Conservation (phyloP, 2,113 vertebrate species). For the Campylorhamphus procurvoides region DNA sequence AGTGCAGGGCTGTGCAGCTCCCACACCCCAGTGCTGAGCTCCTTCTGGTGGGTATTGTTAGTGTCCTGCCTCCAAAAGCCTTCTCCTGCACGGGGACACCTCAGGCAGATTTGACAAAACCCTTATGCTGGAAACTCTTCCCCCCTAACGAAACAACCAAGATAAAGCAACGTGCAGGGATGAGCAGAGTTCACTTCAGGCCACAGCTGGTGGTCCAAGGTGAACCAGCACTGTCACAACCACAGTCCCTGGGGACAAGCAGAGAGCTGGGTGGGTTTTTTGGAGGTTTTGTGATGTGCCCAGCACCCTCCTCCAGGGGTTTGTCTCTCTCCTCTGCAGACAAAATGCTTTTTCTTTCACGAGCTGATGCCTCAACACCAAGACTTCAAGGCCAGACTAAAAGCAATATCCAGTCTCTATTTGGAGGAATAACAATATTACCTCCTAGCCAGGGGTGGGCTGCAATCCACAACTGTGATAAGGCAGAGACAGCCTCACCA, state of each 20-base stretch:
- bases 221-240: background rate
- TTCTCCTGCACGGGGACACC: accelerated
- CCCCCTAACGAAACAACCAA: background rate
- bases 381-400: background rate
- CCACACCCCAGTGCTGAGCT: background rate
- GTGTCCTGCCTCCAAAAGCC: background rate
- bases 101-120: conserved; percentile 9
- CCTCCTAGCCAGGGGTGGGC: background rate
- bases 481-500: background rate
- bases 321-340: background rate
- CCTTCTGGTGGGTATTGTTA: background rate
- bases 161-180: background rate
- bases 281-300: background rate
- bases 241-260: background rate
- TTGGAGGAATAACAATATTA: background rate
- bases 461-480: background rate
- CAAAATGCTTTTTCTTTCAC: background rate
- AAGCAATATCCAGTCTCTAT: background rate
- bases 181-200: background rate
- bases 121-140: background rate
- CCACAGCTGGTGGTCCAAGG: background rate
- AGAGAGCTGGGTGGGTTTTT: background rate
- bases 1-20: background rate
- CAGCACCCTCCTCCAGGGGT: background rate
- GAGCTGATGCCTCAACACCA: background rate